Evolutionary conservation across 2,797 vertebrate species (phyloP).

Genomic region (Odontamblyopus lacepedii): DNA sequence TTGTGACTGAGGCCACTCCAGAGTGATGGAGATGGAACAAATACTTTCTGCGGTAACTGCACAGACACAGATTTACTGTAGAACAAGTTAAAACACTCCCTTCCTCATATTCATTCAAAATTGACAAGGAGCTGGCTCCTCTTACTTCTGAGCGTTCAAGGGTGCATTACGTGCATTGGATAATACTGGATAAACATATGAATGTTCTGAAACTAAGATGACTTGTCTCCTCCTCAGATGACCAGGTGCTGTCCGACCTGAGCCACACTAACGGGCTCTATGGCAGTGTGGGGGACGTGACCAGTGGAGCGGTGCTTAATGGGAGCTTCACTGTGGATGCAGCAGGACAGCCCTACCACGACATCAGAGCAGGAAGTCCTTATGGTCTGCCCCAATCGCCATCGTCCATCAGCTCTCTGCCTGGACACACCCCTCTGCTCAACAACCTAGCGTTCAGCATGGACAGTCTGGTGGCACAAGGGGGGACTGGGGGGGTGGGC

Average conservation of each 20-base stretch:
- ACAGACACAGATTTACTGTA: conserved; percentile 34
- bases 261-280: conserved; percentile 90
- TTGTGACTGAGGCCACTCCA: conserved; percentile 59
- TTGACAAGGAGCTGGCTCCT: conserved; percentile 9
- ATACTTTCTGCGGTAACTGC: conserved; percentile 55
- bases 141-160: conserved; percentile 34
- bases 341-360: conserved; percentile 90
- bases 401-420: conserved; percentile 92
- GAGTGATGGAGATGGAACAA: conserved; percentile 57
- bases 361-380: conserved; percentile 92
- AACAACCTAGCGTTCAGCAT: conserved; percentile 92
- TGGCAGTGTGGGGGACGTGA: conserved; percentile 85
- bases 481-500: conserved; percentile 87
- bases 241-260: conserved; percentile 96
- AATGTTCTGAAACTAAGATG: conserved; percentile 41
- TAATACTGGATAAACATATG: conserved; percentile 51
- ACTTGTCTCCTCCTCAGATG: conserved; percentile 78
- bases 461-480: conserved; percentile 88
- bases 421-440: conserved; percentile 90
- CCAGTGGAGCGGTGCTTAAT: conserved; percentile 84
- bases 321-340: conserved; percentile 89
- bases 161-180: conserved; percentile 12
- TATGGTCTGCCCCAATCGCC: conserved; percentile 96
- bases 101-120: conserved; percentile 22
- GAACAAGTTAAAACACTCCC: conserved; percentile 39